Conservation (phyloP, 53 echinoderm and acorn worm genomes). For the Luidia sarsii region DNA sequence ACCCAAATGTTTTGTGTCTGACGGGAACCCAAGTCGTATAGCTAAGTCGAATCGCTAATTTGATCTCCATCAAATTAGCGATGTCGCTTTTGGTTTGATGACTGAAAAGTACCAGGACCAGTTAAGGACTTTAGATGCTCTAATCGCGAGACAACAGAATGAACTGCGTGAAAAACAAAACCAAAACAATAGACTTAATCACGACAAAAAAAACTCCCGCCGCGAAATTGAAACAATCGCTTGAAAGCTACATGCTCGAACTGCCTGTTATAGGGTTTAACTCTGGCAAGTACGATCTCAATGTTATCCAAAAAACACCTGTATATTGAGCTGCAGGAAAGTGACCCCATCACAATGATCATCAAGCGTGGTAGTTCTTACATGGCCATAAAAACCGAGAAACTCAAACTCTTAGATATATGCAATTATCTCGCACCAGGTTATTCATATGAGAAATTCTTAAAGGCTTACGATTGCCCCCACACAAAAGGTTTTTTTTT, state of each 20-base stretch:
- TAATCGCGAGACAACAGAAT: background rate
- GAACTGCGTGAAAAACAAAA: background rate
- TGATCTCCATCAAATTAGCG: conserved; percentile 42
- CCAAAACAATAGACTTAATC: background rate
- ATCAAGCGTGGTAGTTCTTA: conserved; percentile 24
- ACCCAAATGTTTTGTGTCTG: conserved; percentile 35
- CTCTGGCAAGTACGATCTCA: conserved; percentile 43
- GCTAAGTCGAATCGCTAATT: conserved; percentile 6
- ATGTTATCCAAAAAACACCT: conserved; percentile 21
- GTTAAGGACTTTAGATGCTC: background rate
- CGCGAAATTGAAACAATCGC: background rate
- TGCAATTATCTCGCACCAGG: conserved; percentile 41
- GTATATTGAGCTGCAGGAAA: conserved; percentile 1
- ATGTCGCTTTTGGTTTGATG: background rate
- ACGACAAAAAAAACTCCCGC: background rate
- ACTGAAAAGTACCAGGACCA: background rate
- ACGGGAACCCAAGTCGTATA: conserved; percentile 29
- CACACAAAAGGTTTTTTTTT: conserved; percentile 29
- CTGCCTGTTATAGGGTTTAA: conserved; percentile 56
- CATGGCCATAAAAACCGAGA: conserved; percentile 21
- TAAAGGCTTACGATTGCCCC: conserved; percentile 24
- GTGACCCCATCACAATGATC: conserved; percentile 4
- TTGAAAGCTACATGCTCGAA: conserved; percentile 2
- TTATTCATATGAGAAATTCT: conserved; percentile 37
- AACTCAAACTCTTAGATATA: conserved; percentile 45